A percentile compares a stretch with the other conserved stretches of the same genome.
Conservation (phyloP, 92 coral and sea anemone genomes). For the Plumapathes pennacea region DNA sequence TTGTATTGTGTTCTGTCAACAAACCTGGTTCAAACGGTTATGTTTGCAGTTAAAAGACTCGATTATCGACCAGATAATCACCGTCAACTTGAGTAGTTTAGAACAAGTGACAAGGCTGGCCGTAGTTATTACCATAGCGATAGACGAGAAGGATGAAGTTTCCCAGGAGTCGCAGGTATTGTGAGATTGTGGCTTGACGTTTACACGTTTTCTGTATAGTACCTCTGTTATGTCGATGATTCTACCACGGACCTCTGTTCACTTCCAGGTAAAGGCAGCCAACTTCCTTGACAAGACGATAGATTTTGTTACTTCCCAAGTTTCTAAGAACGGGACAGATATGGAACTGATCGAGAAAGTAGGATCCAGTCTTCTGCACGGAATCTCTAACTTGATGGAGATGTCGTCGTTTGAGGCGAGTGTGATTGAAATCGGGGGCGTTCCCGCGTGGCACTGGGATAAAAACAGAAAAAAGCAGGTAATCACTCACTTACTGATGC, state of each 20-base stretch:
- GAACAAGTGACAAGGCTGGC: constrained; percentile 81
- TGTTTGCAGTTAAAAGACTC: constrained; percentile 61
- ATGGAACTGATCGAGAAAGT: constrained; percentile 64
- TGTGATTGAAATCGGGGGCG: too few species aligned
- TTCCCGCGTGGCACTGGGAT: too few species aligned
- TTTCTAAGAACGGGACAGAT: constrained; percentile 40
- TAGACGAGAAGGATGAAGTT: constrained; percentile 75
- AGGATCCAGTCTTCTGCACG: constrained; percentile 76
- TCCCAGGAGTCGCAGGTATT: constrained; percentile 75
- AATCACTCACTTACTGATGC: too few species aligned
- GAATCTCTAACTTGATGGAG: constrained; percentile 69
- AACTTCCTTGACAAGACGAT: constrained; percentile 70
- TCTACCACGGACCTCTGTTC: not conserved
- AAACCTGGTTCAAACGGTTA: too few species aligned
- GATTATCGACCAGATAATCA: constrained; percentile 72
- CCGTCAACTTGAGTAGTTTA: constrained; percentile 65
- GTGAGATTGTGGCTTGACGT: not conserved
- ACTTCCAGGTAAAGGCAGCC: constrained; percentile 62
- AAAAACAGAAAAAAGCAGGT: too few species aligned
- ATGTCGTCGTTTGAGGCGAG: constrained; percentile 67
- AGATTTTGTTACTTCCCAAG: constrained; percentile 64
- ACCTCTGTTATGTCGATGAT: not conserved
- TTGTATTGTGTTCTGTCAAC: too few species aligned
- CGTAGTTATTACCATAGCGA: constrained; percentile 77
- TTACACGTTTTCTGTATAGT: not conserved